A percentile compares a stretch with the other conserved stretches of the same genome.
phyloP scores from a whole-genome alignment of 2,797 vertebrate genomes.

The Hippopotamyrus pictus region DNA sequence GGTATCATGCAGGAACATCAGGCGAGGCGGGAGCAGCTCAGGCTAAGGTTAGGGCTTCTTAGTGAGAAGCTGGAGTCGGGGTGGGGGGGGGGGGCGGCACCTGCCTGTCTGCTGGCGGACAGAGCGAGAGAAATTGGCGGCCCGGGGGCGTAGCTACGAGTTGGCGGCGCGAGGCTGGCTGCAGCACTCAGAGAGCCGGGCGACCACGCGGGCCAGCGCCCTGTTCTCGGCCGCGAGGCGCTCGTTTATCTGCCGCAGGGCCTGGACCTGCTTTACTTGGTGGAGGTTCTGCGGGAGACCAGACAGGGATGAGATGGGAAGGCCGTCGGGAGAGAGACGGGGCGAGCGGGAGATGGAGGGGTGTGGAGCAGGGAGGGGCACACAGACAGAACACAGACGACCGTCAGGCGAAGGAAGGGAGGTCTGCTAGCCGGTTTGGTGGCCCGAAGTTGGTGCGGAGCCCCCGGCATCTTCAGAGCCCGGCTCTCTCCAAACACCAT shows the following conservation, averaged over 20 bases:
- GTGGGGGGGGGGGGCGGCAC: constrained; percentile 57
- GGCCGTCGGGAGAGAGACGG: background rate
- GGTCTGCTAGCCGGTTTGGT: background rate
- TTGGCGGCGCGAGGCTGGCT: constrained; percentile 77
- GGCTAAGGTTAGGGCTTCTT: constrained; percentile 5
- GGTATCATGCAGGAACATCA: constrained; percentile 63
- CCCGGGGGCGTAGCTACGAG: constrained; percentile 56
- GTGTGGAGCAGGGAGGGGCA: background rate
- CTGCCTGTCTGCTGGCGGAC: constrained; percentile 81
- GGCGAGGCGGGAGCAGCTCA: constrained; percentile 29
- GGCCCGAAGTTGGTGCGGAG: background rate
- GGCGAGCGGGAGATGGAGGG: background rate
- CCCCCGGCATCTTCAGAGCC: background rate
- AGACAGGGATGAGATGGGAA: constrained; percentile 57
- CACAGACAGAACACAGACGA: background rate
- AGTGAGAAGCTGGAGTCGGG: constrained; percentile 39
- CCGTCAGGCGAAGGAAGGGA: background rate
- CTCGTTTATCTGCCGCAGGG: constrained; percentile 91
- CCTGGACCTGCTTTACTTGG: constrained; percentile 93
- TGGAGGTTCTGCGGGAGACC: constrained; percentile 84
- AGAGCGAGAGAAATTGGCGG: constrained; percentile 33
- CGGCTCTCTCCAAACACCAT: background rate
- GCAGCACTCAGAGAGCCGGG: constrained; percentile 84
- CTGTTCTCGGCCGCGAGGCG: constrained; percentile 94
- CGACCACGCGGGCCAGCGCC: constrained; percentile 91